Base-by-base conservation (phyloP, 2,797 vertebrate genomes). In the Crenuchus spilurus region DNA sequence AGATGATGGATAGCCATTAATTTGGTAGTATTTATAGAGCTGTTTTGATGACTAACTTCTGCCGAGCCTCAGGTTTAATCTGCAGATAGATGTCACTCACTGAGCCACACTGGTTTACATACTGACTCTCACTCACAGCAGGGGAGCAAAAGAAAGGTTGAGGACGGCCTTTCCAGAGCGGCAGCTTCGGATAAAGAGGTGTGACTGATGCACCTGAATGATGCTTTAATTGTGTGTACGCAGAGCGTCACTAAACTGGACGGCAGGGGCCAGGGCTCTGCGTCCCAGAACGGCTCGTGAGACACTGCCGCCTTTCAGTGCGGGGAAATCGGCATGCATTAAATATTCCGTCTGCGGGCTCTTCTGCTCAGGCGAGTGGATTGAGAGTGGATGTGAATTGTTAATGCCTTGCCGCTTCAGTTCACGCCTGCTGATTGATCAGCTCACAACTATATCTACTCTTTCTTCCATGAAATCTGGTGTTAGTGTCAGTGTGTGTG, bases 401-500 rank as follows among this genome's bases (percentile, higher is more conserved):
- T 94, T 95, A 95, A 96, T 94, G 94, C 92, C 91, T 94, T 94
- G 92, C 92, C 91, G 93, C 93, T 92, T 93, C 92, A 89, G 91
- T 92, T 95, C 92, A 90, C 90, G 91, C 93, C 91, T 93, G 91
- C 92, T 94, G 93, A 95, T 94, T 95, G 95, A 95, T 96, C 94
- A 94, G 94, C 71, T 94, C 92, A 91, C 93, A 94, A 95, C 94
- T 95, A 94, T 94, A 95, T 95, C 94, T 94, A 94, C 90, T 92
- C 93, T 94, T 92, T 95, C 93, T 95, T 94, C 94, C 94, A 95
- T 95, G 94, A 95, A 95, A 95, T 96, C 93, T 93, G 93, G 93
- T 94, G 94, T 82, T 73, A 73, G 82, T 79, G 76, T 79, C 78
- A 75, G 74, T 67, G 41, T 74, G 65, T 65, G 73, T 10, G 41